Base-by-base conservation (phyloP, 2,797 vertebrate genomes). In the Toxotes lorentzi region DNA sequence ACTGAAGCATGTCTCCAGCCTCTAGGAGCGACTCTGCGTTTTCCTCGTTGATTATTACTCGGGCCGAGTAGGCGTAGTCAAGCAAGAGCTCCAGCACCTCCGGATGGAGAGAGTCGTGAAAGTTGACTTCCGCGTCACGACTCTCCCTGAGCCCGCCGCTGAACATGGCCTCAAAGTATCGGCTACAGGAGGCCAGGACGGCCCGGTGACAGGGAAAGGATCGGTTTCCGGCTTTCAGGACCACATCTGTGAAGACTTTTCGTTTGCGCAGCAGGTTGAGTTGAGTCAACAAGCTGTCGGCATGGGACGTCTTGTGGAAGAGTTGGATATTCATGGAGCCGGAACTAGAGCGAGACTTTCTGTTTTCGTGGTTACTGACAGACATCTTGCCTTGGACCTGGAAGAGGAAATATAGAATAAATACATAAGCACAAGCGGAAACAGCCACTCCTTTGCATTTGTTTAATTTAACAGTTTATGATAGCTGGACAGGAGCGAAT, bases 81-180 rank as follows among this genome's bases (percentile, higher is more conserved):
- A 97, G 91, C 59, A 97, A 66, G 3, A 97, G 94, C 92, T 97
- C 96, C 87, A 97, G 90, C 14, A 97, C 96, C 87, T 97, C 96
- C 0, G 96, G 96, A 65, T 97, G 96, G 48, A 97, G 90, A 0
- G 95, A 94, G 86, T 97, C 95, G 0, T 96, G 95, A 79, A 97
- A 97, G 91, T 97, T 94, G 63, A 97, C 96, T 21, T 96, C 95
- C 0, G 86, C 83, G 0, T 96, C 96, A 0, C 92, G 92, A 53
- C 95, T 96, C 90, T 97, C 96, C 81, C 95, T 90, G 38, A 97
- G 93, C 19, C 96, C 96, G 0, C 95, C 92, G 0, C 93, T 93
- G 84, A 97, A 97, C 96, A 97, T 96, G 78, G 96, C 96, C 86
- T 97, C 96, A 23, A 97, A 97, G 73, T 97, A 97, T 4, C 96